Conservation (phyloP, 1,140 invertebrate genomes). For the Eriocheir sinensis region DNA sequence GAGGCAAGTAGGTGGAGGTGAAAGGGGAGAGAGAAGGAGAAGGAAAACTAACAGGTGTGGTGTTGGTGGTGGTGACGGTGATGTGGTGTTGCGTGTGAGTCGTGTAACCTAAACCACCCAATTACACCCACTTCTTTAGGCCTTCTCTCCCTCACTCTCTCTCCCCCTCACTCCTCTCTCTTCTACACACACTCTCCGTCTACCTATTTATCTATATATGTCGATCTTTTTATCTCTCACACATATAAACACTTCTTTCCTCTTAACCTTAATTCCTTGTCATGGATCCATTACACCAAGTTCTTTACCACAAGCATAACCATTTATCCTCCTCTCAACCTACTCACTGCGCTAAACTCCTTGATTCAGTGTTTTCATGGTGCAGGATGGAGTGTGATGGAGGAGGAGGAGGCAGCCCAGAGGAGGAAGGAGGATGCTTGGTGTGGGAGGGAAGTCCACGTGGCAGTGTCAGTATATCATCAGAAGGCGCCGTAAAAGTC, state of each 20-base stretch:
- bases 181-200: no score
- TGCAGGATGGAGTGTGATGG: neutral
- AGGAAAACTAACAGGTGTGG: no score
- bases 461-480: constrained; percentile 33
- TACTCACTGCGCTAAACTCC: no score
- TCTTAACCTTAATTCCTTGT: neutral
- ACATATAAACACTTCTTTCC: neutral
- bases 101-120: neutral
- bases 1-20: neutral
- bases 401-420: neutral
- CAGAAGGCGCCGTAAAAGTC: neutral
- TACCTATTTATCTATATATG: no score
- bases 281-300: no score
- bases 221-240: neutral
- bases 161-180: no score
- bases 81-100: neutral
- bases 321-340: neutral
- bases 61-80: no score
- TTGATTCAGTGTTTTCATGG: no score
- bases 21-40: no score
- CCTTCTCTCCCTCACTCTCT: no score
- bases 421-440: no score
- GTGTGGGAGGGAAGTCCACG: neutral
- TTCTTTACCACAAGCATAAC: no score
- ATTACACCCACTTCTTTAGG: neutral